These are phyloP conservation scores for Stegophylla sp. DNA, from an alignment of 2,888 invertebrate genomes.

Conservation along the genomic window DNA sequence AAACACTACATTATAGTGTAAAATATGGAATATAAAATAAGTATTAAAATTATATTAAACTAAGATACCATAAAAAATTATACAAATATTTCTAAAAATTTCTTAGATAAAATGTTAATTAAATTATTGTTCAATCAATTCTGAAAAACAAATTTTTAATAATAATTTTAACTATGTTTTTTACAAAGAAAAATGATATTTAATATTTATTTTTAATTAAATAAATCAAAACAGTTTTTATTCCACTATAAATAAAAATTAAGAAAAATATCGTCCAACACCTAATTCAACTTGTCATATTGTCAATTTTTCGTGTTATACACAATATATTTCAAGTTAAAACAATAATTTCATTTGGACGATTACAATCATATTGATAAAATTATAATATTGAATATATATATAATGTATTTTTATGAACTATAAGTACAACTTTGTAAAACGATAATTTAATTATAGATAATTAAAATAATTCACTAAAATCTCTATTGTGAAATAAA, in stretches of 20 bases:
- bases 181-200: too few species aligned
- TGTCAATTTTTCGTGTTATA: neutral
- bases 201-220: too few species aligned
- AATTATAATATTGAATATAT: neutral
- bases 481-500: neutral
- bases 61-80: neutral
- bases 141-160: neutral
- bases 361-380: constrained; percentile 2
- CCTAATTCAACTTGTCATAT: neutral
- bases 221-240: neutral
- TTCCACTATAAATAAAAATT: constrained; percentile 14
- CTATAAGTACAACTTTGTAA: neutral
- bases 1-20: neutral
- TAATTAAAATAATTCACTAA: constrained; percentile 8
- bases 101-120: neutral
- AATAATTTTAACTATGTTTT: too few species aligned
- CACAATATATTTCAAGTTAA: neutral
- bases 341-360: constrained; percentile 10
- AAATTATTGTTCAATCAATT: neutral
- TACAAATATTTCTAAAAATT: constrained; percentile 19
- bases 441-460: neutral
- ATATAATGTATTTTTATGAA: too few species aligned
- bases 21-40: neutral
- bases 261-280: constrained; percentile 17
- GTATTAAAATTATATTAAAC: neutral